Conservation (phyloP, 2,797 vertebrate genomes). For the Aphelocoma californica region DNA sequence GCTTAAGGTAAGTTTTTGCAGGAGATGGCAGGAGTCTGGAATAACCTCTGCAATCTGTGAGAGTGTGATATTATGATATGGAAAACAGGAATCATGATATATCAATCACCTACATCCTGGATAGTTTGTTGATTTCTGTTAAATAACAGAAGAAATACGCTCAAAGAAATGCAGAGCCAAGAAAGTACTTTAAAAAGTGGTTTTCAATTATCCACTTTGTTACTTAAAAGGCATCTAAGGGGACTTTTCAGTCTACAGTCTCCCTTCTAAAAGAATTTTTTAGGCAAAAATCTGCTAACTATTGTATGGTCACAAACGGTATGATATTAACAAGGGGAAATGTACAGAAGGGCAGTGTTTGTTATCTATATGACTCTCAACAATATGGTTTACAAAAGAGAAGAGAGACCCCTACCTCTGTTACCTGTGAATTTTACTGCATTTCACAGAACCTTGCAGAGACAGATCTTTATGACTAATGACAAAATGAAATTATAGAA, state of each 20-base stretch:
- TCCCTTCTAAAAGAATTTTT: neutral
- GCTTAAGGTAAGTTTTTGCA: neutral
- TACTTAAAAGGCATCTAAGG: neutral
- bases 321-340: neutral
- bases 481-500: neutral
- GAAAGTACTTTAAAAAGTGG: neutral
- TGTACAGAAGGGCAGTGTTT: neutral
- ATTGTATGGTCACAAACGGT: neutral
- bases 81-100: neutral
- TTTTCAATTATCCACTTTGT: neutral
- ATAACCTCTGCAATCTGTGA: neutral
- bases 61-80: neutral
- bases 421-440: neutral
- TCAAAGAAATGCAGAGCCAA: neutral
- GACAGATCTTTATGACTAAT: neutral
- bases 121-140: neutral
- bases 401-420: neutral
- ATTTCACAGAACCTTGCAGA: neutral
- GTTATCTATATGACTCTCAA: neutral
- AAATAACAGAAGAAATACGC: neutral
- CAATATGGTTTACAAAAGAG: neutral
- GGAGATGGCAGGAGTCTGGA: neutral
- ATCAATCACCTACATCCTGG: slow-evolving; percentile 3
- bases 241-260: neutral
- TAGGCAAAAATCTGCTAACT: neutral